Base-by-base conservation (phyloP, 1,140 invertebrate species). In the Pectinophora gossypiella region DNA sequence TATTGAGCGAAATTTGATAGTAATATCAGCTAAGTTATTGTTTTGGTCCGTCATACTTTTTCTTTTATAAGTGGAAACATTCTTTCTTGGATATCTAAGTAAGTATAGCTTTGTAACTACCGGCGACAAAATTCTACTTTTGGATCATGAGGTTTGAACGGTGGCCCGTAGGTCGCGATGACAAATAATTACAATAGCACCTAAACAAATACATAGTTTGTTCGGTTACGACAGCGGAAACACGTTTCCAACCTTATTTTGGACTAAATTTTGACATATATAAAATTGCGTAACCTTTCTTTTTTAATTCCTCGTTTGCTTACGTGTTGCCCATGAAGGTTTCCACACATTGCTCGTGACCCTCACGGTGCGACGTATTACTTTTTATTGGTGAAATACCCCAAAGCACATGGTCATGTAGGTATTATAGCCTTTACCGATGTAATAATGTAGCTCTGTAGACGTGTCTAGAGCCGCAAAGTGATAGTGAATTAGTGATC, bases 231-330 rank as follows among this genome's bases (percentile, higher is more conserved):
- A 27, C 23, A 27, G 6, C 16, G 13, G 36, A 40, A 40, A 40
- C 16, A 16, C 16, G 7, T 1, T 13, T 13, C 36, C 16, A 35
- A 54, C n/a, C 38, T 23, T 46, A 58, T 47, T 59, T 45, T 42
- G 54, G 23, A 45, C 52, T 56, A 45, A 19, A 50, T 64, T 60
- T 59, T 59, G 62, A 66, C 71, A 70, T 66, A 58, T 58, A 51
- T 61, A 69, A 72, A 85, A 86, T 86, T 86, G 83, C 83, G 83
- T 86, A 86, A 86, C 81, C 76, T 78, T 82, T 80, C 76, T 83
- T 77, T 76, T 83, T 72, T 61, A 72, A 81, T 73, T 75, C 71
- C 68, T 70, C 75, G 72, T 75, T 73, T 82, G 83, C 83, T 85
- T 85, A 86, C 83, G 83, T 86, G 83, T 86, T 84, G 77, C 69